Base-by-base conservation (phyloP, 2,113 vertebrate species). In the Mellivora capensis region DNA sequence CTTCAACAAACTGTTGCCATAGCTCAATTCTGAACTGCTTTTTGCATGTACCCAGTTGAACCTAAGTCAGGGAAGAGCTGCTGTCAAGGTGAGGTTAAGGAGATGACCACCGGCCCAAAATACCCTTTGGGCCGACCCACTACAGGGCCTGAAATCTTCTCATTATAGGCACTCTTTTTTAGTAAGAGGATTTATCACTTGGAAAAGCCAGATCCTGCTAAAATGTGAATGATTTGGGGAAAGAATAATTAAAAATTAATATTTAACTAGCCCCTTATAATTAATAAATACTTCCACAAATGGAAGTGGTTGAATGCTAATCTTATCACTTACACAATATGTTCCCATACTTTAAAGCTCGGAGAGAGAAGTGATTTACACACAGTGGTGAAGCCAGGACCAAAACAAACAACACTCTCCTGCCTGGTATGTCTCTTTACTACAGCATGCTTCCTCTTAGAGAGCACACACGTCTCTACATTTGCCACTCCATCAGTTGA, bases 1-100 rank as follows among this genome's bases (percentile, higher is more conserved):
- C 91, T 94, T 92, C 90, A 96, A 37, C 10, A 93, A 74, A 34
- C 54, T 74, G 15, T 95, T 84, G 85, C 42, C 18, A 37, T 57
- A 85, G 88, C 64, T 87, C 21, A 62, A 3, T 31, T 86, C 39
- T 62, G 17, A 54, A 20, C 10, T 62, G 37, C 9, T 77, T 79
- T 91, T 62, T 84, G 44, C 72, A 64, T 4, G 4, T 77, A 29
- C 37, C 34, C 52, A 54, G 20, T 44, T 59, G 59, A 84, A 80
- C 10, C 21, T 4, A 44, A n/a, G 21, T 87, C 44, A 79, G 72
- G 37, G 57, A 34, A 52, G 61, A 39, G 80, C 17, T 25, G 25
- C 34, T 76, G 10, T 72, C 17, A 86, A 20, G 39, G 27, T 79
- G 18, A 90, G 29, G 9, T 71, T 29, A 44, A 11, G 6, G 52